phyloP scores from a whole-genome alignment of 2,113 vertebrate genomes.

The Bufo gargarizans region DNA sequence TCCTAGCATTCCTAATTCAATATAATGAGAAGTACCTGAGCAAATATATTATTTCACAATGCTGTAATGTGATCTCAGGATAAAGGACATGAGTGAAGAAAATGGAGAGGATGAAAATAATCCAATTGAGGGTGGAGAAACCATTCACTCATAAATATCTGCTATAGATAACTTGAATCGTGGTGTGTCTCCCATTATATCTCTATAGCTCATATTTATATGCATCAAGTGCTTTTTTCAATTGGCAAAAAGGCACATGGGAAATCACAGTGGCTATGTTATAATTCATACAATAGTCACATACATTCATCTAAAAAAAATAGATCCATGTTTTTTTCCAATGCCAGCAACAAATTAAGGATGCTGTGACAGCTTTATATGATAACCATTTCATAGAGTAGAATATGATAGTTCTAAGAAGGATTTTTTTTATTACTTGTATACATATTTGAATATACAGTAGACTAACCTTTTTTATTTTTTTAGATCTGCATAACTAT shows the following conservation, averaged over 20 bases:
- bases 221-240: not conserved
- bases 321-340: slow-evolving; percentile 8
- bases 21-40: not conserved
- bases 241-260: slow-evolving; percentile 12
- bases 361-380: not conserved
- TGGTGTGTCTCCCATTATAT: not conserved
- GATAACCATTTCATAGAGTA: not conserved
- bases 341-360: slow-evolving; percentile 9
- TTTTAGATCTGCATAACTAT: too few relatives aligned
- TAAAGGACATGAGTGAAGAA: not conserved
- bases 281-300: slow-evolving; percentile 40
- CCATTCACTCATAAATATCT: not conserved
- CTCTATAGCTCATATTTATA: not conserved
- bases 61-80: not conserved
- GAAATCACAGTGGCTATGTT: slow-evolving; percentile 32
- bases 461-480: too few relatives aligned
- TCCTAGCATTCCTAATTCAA: not conserved
- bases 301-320: slow-evolving; percentile 43
- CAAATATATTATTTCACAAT: not conserved
- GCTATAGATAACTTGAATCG: not conserved
- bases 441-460: too few relatives aligned
- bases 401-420: too few relatives aligned
- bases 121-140: not conserved
- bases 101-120: not conserved
- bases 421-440: too few relatives aligned